Evolutionary conservation across 1,140 invertebrate species (phyloP), one percentile per base, ranked within the genome.

Genomic region (Tetramorium simillimum): DNA sequence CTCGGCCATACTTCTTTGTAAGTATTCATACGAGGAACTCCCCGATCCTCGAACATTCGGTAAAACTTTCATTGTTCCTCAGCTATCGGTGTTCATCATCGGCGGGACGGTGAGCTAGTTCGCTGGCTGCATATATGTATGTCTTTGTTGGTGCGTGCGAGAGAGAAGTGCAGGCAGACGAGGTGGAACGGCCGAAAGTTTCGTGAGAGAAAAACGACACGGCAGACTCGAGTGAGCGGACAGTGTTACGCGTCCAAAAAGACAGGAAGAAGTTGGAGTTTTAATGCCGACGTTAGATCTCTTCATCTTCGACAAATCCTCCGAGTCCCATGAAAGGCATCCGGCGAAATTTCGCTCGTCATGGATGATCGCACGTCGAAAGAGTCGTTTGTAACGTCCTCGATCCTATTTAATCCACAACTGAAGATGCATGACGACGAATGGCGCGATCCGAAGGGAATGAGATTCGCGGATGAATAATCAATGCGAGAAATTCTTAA

Each of bases 41-140:
- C 56, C 53, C 37, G 56, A 75, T 89, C 49, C 69, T 37, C 72
- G 85, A 89, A 87, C 88, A 89, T 90, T 90, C 75, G 80, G 76
- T 81, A 65, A 85, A 90, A 90, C 88, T 90, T 90, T 90, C 75
- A 90, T 90, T 90, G 89, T 67, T 70, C 60, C 46, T 28, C 67
- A 14, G 18, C 80, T 60, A 69, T 88, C 80, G 86, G 18, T 81
- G 75, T 89, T 90, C 86, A 89, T 89, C 86, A 87, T 89, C 49
- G 72, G 49, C 24, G n/a, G 9, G 28, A 40, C 18, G 53, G 21
- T 28, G 76, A 43, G 33, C 75, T 18, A 5, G 33, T 49, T n/a
- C 18, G 28, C 76, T 77, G 72, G 51, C 37, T 69, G 46, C 76
- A 78, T 62, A 85, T 63, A 84, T 76, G 43, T 33, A 86, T 76